A percentile compares a stretch with the other conserved stretches of the same genome.
These are phyloP conservation scores for Phaethornis superciliosus DNA, from an alignment of 2,113 vertebrate genomes.

Conservation along the genomic window DNA sequence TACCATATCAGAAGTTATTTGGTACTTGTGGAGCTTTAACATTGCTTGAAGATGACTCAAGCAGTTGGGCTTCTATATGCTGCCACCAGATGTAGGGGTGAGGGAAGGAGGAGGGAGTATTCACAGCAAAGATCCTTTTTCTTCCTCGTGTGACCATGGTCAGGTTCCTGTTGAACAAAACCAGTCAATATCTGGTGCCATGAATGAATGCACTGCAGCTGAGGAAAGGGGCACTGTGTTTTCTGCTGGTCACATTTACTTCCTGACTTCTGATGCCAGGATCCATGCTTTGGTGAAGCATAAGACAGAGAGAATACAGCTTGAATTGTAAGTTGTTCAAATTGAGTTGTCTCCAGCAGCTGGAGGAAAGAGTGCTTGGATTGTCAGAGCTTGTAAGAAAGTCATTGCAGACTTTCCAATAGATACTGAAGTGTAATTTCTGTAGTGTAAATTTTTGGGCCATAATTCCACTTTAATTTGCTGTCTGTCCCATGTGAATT, in stretches of 20 bases:
- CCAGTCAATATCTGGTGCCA: neutral
- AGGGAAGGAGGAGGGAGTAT: neutral
- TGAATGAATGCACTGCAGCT: neutral
- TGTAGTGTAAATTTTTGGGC: constrained; percentile 28
- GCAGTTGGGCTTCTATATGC: constrained; percentile 25
- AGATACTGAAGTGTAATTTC: constrained; percentile 12
- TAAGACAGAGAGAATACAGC: neutral
- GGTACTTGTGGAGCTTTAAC: constrained; percentile 51
- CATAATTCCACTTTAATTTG: constrained; percentile 41
- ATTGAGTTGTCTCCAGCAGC: constrained; percentile 12
- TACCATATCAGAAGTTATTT: constrained; percentile 65
- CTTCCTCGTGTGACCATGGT: neutral
- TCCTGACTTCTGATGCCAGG: neutral
- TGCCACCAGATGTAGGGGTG: neutral
- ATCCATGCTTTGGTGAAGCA: neutral
- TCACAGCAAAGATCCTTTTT: neutral
- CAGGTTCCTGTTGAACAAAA: neutral
- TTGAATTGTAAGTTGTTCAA: neutral
- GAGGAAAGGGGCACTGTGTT: neutral
- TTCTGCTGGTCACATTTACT: neutral
- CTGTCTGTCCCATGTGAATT: neutral
- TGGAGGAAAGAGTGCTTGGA: neutral
- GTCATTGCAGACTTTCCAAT: neutral
- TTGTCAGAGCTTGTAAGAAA: constrained; percentile 22
- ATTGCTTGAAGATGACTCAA: constrained; percentile 58